A percentile compares a stretch with the other conserved stretches of the same genome.
These are phyloP conservation scores for Helicoverpa zea DNA, from an alignment of 1,140 invertebrate genomes.

Conservation along the genomic window DNA sequence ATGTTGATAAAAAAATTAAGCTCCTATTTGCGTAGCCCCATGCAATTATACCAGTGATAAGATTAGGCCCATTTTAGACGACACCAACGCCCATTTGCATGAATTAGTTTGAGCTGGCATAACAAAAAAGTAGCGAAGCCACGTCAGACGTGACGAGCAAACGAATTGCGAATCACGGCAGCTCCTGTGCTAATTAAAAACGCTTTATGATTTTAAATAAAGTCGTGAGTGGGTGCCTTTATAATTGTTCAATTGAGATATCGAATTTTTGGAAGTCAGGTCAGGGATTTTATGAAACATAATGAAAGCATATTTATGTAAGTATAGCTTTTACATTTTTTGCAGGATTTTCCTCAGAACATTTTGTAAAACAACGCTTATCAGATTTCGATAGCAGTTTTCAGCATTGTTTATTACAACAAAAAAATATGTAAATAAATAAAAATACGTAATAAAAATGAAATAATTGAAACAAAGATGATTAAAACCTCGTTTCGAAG, in stretches of 20 bases:
- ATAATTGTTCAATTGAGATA: slow-evolving; percentile 4
- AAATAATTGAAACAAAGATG: too few species aligned
- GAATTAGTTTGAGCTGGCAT: slow-evolving; percentile 70
- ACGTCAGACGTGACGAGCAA: slow-evolving; percentile 64
- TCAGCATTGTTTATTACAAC: too few species aligned
- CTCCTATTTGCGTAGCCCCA: slow-evolving; percentile 55
- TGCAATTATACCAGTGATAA: slow-evolving; percentile 67
- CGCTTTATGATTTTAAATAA: slow-evolving; percentile 46
- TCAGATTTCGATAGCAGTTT: too few species aligned
- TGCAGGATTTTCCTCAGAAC: too few species aligned
- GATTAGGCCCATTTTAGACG: slow-evolving; percentile 67
- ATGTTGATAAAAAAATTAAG: slow-evolving; percentile 64
- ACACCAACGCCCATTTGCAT: slow-evolving; percentile 64
- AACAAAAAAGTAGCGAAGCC: slow-evolving; percentile 60
- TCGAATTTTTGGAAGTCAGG: background rate
- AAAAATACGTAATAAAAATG: too few species aligned
- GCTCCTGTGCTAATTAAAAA: slow-evolving; percentile 43
- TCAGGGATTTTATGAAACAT: too few species aligned
- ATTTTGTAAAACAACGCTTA: too few species aligned
- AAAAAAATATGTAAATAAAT: too few species aligned
- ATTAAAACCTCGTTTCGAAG: background rate
- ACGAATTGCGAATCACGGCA: slow-evolving; percentile 54
- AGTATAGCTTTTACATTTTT: too few species aligned
- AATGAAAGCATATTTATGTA: too few species aligned
- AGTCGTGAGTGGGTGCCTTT: slow-evolving; percentile 24